These are phyloP conservation scores for Chelmon rostratus DNA, from an alignment of 2,797 vertebrate species.

Conservation along the genomic window DNA sequence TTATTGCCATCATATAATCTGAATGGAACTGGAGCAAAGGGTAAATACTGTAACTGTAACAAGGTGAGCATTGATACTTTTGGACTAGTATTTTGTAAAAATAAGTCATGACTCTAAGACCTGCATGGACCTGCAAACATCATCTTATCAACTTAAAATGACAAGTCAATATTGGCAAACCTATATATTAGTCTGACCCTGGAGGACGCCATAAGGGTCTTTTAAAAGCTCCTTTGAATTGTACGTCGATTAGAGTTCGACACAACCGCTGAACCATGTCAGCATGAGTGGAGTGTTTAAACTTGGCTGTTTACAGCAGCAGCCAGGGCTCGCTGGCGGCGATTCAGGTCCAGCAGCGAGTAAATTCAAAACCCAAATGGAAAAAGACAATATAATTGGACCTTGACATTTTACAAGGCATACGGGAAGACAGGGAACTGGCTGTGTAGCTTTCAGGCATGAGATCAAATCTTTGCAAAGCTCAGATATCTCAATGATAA, in stretches of 20 bases:
- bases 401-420: slow-evolving; percentile 53
- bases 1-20: slow-evolving; percentile 7
- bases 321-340: slow-evolving; percentile 3
- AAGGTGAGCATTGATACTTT: too few species aligned
- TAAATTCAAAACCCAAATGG: slow-evolving; percentile 43
- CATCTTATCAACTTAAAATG: background rate
- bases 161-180: background rate
- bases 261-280: slow-evolving; percentile 37
- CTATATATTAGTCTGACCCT: slow-evolving; percentile 11
- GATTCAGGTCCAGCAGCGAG: slow-evolving; percentile 6
- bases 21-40: background rate
- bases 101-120: too few species aligned
- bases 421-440: slow-evolving; percentile 10
- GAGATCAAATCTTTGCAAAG: slow-evolving; percentile 30
- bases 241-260: slow-evolving; percentile 36
- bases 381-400: slow-evolving; percentile 56
- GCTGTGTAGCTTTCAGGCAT: slow-evolving; percentile 25
- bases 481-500: background rate
- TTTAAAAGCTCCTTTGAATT: slow-evolving; percentile 43
- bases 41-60: background rate
- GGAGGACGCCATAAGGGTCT: background rate
- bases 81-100: too few species aligned
- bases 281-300: slow-evolving; percentile 33
- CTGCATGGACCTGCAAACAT: background rate
- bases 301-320: slow-evolving; percentile 40